A percentile compares a stretch with the other conserved stretches of the same genome.
Conservation (phyloP, 2,113 vertebrate species). For the Odobenus rosmarus region DNA sequence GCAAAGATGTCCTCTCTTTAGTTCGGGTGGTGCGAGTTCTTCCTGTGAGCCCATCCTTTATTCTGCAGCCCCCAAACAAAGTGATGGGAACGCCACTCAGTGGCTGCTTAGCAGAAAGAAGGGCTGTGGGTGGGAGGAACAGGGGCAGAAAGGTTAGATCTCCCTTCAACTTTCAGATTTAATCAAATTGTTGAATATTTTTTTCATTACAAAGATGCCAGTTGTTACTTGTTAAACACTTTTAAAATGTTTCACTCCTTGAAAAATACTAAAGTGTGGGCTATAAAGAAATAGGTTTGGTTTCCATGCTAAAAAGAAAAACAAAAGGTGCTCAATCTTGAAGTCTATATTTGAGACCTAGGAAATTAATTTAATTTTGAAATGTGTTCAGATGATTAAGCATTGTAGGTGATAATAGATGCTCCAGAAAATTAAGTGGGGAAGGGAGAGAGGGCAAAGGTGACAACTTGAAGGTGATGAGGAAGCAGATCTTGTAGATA, state of each 20-base stretch:
- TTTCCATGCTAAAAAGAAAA: background rate
- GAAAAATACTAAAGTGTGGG: background rate
- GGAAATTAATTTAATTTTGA: too few species aligned
- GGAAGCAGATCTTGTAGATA: rapidly evolving
- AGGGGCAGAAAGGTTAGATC: background rate
- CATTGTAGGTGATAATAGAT: background rate
- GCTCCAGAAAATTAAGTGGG: background rate
- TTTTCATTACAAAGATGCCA: background rate
- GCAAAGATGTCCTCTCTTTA: background rate
- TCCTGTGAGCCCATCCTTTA: background rate
- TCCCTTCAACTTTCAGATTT: background rate
- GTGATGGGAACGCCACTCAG: background rate
- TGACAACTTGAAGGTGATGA: too few species aligned
- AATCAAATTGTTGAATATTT: background rate
- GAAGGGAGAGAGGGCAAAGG: too few species aligned
- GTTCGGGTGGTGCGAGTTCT: background rate
- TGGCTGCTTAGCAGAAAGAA: background rate
- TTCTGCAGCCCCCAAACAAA: background rate
- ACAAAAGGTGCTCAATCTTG: background rate
- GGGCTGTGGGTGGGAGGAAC: background rate
- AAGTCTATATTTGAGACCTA: background rate
- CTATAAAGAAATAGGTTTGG: background rate
- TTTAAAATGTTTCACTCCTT: background rate
- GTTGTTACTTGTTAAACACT: background rate
- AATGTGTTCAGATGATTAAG: background rate